phyloP scores from a whole-genome alignment of 2,888 invertebrate species.

The Cephalotes varians region DNA sequence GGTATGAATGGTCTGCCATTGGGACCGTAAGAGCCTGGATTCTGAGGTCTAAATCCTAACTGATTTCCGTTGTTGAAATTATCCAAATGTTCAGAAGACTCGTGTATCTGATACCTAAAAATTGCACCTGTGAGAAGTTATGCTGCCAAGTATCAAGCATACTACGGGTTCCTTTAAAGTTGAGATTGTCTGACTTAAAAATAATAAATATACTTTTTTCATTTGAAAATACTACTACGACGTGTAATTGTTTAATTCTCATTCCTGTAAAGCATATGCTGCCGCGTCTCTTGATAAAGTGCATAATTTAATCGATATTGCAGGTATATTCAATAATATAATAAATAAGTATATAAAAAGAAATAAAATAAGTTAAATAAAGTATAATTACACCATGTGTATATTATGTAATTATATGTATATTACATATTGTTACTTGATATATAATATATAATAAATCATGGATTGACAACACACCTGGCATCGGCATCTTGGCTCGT shows the following conservation, averaged over 20 bases:
- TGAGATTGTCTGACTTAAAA: neutral
- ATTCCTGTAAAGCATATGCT: neutral
- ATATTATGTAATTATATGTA: neutral
- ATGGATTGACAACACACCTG: constrained; percentile 63
- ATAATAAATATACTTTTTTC: neutral
- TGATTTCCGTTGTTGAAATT: constrained; percentile 48
- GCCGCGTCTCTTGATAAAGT: neutral
- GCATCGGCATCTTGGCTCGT: constrained; percentile 49
- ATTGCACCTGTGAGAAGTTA: neutral
- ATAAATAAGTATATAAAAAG: too few species aligned
- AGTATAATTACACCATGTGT: neutral
- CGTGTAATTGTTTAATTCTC: neutral
- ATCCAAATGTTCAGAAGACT: constrained; percentile 64
- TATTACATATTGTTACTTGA: neutral
- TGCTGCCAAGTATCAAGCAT: neutral
- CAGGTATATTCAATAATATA: neutral
- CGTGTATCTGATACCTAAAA: constrained; percentile 72
- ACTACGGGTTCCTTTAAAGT: neutral
- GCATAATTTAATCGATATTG: neutral
- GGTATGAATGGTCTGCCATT: constrained; percentile 78
- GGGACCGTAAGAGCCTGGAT: constrained; percentile 79
- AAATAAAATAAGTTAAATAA: neutral
- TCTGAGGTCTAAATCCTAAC: constrained; percentile 69
- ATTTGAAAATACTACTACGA: neutral
- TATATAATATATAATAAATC: neutral